Percentiles rank a stretch among this genome's conserved stretches.
Evolutionary conservation across 2,888 invertebrate species (phyloP).

Genomic region (Dorcus hopei): DNA sequence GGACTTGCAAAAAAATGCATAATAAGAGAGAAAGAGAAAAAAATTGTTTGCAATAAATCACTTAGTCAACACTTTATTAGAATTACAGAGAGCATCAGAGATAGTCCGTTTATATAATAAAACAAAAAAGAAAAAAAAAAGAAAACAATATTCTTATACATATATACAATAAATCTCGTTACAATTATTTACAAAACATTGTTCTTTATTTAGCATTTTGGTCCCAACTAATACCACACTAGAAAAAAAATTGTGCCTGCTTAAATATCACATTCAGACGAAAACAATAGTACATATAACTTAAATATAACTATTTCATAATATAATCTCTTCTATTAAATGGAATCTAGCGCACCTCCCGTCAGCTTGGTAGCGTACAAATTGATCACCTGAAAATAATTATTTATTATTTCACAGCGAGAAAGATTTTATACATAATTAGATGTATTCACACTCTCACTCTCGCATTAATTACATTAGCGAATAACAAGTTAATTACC

Average conservation of each 20-base stretch:
- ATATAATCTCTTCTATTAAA: constrained; percentile 36
- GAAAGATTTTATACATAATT: too few species aligned
- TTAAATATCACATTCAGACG: neutral
- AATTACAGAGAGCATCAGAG: too few species aligned
- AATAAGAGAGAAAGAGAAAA: too few species aligned
- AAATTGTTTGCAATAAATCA: too few species aligned
- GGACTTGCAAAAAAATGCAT: too few species aligned
- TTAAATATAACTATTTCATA: neutral
- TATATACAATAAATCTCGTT: neutral
- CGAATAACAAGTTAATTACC: too few species aligned
- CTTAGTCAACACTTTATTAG: too few species aligned
- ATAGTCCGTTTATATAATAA: too few species aligned
- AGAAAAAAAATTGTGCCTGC: neutral
- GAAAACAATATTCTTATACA: too few species aligned
- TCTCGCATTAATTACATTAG: too few species aligned
- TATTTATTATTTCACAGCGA: neutral
- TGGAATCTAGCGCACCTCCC: constrained; percentile 64
- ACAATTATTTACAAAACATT: neutral
- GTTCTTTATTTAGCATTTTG: neutral
- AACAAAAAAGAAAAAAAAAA: too few species aligned
- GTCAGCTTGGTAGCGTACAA: constrained; percentile 82
- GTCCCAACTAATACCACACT: neutral
- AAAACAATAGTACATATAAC: neutral
- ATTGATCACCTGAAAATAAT: constrained; percentile 66
- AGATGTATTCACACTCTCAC: too few species aligned